A percentile compares a stretch with the other conserved stretches of the same genome.
Conservation (phyloP, 2,888 invertebrate species). For the Himalopsyche tibetana region DNA sequence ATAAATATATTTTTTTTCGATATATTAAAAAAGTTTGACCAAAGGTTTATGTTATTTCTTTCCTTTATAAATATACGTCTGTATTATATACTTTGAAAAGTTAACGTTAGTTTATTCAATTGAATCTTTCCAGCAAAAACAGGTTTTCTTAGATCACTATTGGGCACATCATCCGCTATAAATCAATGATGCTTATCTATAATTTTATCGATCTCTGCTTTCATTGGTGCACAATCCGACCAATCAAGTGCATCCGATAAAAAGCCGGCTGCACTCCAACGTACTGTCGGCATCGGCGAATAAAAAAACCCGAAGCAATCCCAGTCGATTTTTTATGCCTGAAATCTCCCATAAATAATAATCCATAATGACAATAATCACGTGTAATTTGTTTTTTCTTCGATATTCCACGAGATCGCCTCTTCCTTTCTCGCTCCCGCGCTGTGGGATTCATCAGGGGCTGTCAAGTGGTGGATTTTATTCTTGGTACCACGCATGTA, state of each 20-base stretch:
- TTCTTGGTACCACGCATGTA: too few species aligned
- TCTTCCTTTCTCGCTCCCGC: not conserved
- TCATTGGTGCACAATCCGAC: conserved; percentile 59
- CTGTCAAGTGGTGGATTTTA: not conserved
- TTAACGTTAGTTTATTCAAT: too few species aligned
- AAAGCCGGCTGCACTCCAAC: conserved; percentile 17
- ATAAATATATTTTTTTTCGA: too few species aligned
- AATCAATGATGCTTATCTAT: conserved; percentile 57
- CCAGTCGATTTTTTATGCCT: conserved; percentile 53
- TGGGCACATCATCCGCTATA: conserved; percentile 53
- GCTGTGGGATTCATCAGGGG: not conserved
- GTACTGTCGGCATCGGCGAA: not conserved
- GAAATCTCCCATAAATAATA: conserved; percentile 62
- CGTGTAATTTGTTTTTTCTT: conserved; percentile 53
- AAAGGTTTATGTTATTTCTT: too few species aligned
- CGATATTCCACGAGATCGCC: conserved; percentile 45
- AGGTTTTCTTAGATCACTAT: conserved; percentile 51
- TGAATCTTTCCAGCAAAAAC: not conserved
- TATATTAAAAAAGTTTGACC: too few species aligned
- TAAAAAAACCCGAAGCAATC: not conserved
- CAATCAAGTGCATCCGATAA: conserved; percentile 51
- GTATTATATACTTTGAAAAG: too few species aligned
- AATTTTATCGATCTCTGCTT: conserved; percentile 54
- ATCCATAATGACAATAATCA: conserved; percentile 63
- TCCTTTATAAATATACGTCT: too few species aligned